Evolutionary conservation across 2,113 vertebrate genomes (phyloP), one percentile per base, ranked within the genome.

Genomic region (Perca flavescens): DNA sequence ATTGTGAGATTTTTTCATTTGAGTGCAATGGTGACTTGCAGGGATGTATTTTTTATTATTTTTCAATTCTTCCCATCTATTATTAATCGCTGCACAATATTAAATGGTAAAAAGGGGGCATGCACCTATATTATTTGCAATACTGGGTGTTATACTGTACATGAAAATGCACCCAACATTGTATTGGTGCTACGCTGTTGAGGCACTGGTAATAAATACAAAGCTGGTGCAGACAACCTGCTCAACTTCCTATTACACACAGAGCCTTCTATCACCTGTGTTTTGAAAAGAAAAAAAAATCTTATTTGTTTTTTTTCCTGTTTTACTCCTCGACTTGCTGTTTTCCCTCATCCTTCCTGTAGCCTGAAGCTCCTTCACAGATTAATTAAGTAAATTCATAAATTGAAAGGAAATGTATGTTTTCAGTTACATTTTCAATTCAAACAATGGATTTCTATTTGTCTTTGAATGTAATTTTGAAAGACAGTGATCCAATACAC

Each of bases 401-500:
- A 79, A 52, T 82, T 88, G 54, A 83, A 86, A 64, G 25, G 25
- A 79, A 80, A 75, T 82, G 63, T 81, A 52, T 77, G 31, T 76
- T 83, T 86, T 80, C 69, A 79, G 66, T 78, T 76, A 31, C 76
- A 79, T 79, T 82, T 86, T 70, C 34, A 79, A 57, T 77, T 86
- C 74, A 84, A 76, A 52, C 70, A 54, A 66, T 79, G 78, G 9
- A 66, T 84, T 88, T 89, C 64, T 83, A 64, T 86, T 85, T 79
- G 63, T 86, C 57, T 81, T 60, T 87, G 72, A 90, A 89, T 90
- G 80, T 90, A 89, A 87, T 82, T 86, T 63, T 79, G 56, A 86
- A 85, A 82, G 77, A 77, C 75, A 80, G 68, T 84, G 68, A 84
- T 86, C 62, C 69, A 86, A 84, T 89, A 90, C 78, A 89, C 25